Conservation (phyloP, 2,888 invertebrate species). For the Meteorus colon region DNA sequence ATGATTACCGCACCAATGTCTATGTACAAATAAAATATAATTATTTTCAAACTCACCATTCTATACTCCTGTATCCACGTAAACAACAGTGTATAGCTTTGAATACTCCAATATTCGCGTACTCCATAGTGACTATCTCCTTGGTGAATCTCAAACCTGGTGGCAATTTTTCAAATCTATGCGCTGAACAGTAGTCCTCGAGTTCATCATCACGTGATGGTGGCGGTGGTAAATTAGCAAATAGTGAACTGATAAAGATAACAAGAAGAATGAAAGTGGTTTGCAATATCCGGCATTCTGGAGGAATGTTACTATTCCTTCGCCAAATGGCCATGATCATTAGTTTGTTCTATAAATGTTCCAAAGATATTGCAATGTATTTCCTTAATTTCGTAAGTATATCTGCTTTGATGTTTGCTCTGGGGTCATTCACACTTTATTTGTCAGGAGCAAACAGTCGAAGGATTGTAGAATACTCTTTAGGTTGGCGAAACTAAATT, state of each 20-base stretch:
- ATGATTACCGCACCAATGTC: neutral
- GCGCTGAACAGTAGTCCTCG: slow-evolving; percentile 77
- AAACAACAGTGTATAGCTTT: slow-evolving; percentile 87
- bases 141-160: slow-evolving; percentile 84
- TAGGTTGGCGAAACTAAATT: neutral
- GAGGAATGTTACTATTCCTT: neutral
- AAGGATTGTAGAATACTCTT: neutral
- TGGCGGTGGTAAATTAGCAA: slow-evolving; percentile 25
- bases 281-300: neutral
- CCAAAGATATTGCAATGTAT: neutral
- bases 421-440: slow-evolving; percentile 1
- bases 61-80: slow-evolving; percentile 84
- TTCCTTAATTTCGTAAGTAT: neutral
- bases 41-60: slow-evolving; percentile 82
- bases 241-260: slow-evolving; percentile 6
- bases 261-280: slow-evolving; percentile 9
- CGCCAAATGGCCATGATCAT: slow-evolving; percentile 19
- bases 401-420: neutral
- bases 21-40: slow-evolving; percentile 20
- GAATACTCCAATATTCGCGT: slow-evolving; percentile 81
- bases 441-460: neutral
- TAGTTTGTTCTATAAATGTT: neutral
- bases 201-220: slow-evolving; percentile 57
- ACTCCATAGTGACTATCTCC: slow-evolving; percentile 81
- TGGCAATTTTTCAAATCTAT: slow-evolving; percentile 77